phyloP scores from a whole-genome alignment of 1,140 invertebrate genomes.

The Papilio polyxenes region DNA sequence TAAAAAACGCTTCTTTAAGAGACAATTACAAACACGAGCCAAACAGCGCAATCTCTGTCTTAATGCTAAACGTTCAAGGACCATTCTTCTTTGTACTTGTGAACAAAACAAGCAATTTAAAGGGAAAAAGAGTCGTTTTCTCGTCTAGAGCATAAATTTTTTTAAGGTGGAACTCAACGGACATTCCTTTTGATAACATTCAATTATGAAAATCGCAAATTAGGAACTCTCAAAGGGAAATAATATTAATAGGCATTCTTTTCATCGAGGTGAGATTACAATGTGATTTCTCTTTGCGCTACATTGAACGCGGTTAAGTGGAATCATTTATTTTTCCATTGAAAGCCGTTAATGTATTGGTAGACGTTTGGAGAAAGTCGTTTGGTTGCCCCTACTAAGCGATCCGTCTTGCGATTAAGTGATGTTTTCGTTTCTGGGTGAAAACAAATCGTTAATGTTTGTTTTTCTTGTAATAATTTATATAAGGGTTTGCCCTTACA shows the following conservation, averaged over 20 bases:
- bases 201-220: slow-evolving; percentile 65
- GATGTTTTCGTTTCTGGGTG: slow-evolving; percentile 34
- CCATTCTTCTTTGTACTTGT: slow-evolving; percentile 40
- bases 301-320: slow-evolving; percentile 50
- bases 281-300: slow-evolving; percentile 49
- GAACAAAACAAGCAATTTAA: slow-evolving; percentile 56
- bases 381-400: slow-evolving; percentile 30
- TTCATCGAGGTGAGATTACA: slow-evolving; percentile 46
- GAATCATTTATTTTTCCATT: slow-evolving; percentile 50
- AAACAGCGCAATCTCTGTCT: slow-evolving; percentile 40
- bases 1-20: slow-evolving; percentile 52
- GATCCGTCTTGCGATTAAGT: slow-evolving; percentile 31
- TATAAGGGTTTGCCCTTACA: background rate
- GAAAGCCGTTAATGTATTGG: slow-evolving; percentile 51
- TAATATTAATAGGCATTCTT: slow-evolving; percentile 52
- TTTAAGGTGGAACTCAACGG: slow-evolving; percentile 49
- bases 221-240: slow-evolving; percentile 50
- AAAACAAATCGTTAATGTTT: slow-evolving; percentile 33
- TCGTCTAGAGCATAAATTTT: slow-evolving; percentile 52
- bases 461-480: slow-evolving; percentile 20
- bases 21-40: slow-evolving; percentile 49
- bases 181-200: slow-evolving; percentile 62
- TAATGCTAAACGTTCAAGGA: slow-evolving; percentile 44
- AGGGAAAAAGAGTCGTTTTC: slow-evolving; percentile 44
- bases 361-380: slow-evolving; percentile 43